Evolutionary conservation across 2,888 invertebrate genomes (phyloP).

Genomic region (Drosophila melanocephala): DNA sequence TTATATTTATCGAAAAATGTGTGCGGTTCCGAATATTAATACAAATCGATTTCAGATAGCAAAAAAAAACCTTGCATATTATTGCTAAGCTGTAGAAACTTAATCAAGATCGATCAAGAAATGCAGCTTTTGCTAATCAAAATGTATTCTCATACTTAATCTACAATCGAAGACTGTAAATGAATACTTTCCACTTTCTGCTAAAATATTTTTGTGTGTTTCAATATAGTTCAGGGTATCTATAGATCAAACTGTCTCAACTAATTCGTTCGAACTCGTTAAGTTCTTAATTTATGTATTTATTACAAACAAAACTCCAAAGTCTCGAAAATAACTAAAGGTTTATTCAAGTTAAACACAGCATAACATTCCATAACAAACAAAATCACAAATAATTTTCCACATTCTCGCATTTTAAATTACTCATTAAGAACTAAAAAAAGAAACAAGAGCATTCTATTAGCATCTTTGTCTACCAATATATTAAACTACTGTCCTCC

Average conservation of each 20-base stretch:
- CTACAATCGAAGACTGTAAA: neutral
- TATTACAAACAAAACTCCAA: neutral
- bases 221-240: neutral
- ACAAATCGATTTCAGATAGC: neutral
- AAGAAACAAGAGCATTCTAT: neutral
- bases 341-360: neutral
- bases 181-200: neutral
- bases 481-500: slow-evolving; percentile 6
- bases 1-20: neutral
- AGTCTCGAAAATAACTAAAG: neutral
- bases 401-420: neutral
- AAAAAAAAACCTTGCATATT: neutral
- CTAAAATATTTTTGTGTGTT: neutral
- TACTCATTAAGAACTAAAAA: neutral
- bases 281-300: neutral
- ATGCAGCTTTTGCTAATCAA: neutral
- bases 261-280: neutral
- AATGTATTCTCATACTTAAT: neutral
- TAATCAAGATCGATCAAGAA: neutral
- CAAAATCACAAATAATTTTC: neutral
- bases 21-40: neutral
- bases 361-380: neutral
- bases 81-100: neutral
- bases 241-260: neutral
- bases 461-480: neutral